Percentiles rank a stretch among this genome's conserved stretches.
Evolutionary conservation across 2,888 invertebrate genomes (phyloP).

Genomic region (Cryptus viduatorius): DNA sequence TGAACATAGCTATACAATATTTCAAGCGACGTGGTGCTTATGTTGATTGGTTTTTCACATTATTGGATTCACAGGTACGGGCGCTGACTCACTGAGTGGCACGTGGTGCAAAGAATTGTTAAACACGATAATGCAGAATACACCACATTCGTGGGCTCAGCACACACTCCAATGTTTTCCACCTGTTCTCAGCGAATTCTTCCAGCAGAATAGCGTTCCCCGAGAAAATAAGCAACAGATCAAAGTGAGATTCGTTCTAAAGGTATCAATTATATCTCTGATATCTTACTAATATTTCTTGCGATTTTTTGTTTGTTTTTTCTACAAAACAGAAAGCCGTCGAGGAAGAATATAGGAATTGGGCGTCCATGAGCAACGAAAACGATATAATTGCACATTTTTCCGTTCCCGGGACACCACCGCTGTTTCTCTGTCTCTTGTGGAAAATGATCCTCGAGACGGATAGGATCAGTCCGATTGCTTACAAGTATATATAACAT

Average conservation of each 20-base stretch:
- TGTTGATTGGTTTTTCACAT: conserved; percentile 42
- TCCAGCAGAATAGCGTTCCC: conserved; percentile 92
- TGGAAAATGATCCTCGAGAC: conserved; percentile 99
- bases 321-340: conserved; percentile 89
- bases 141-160: conserved; percentile 97
- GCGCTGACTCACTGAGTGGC: conserved; percentile 87
- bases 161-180: conserved; percentile 97
- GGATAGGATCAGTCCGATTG: conserved; percentile 96
- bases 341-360: conserved; percentile 97
- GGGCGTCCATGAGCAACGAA: conserved; percentile 98
- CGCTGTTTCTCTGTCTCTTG: conserved; percentile 95
- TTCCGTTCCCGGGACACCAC: conserved; percentile 96
- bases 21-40: conserved; percentile 17
- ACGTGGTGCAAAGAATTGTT: conserved; percentile 96
- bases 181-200: conserved; percentile 94
- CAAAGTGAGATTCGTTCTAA: conserved; percentile 85
- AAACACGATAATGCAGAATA: conserved; percentile 95
- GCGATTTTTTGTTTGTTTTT: not conserved
- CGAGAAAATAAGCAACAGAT: conserved; percentile 96
- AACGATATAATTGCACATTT: conserved; percentile 98
- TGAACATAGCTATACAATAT: not conserved
- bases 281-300: not conserved
- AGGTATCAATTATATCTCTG: not conserved
- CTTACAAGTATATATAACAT: conserved; percentile 91
- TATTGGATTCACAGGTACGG: conserved; percentile 79